Evolutionary conservation across 2,888 invertebrate species (phyloP).

Genomic region (Sialis lutaria): DNA sequence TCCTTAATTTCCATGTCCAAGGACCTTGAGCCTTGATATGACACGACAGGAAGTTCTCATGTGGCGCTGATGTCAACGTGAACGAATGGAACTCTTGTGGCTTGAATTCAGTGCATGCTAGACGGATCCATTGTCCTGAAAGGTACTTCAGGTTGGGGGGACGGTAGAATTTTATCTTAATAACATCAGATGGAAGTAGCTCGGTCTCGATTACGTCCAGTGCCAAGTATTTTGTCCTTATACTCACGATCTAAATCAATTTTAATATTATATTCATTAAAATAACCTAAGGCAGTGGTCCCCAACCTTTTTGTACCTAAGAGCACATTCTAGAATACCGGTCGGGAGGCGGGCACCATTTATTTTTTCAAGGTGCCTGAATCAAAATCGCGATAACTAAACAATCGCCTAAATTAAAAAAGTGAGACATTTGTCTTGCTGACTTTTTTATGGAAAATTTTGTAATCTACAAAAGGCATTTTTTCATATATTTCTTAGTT

Average conservation of each 20-base stretch:
- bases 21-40: slow-evolving; percentile 84
- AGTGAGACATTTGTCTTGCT: too few relatives aligned
- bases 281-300: not conserved
- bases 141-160: slow-evolving; percentile 89
- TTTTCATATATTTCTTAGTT: too few relatives aligned
- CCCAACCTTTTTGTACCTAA: too few relatives aligned
- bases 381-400: too few relatives aligned
- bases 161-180: slow-evolving; percentile 86
- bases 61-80: slow-evolving; percentile 88
- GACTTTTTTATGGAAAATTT: too few relatives aligned
- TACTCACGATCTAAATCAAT: slow-evolving; percentile 56
- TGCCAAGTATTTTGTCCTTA: slow-evolving; percentile 81
- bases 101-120: slow-evolving; percentile 79
- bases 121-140: slow-evolving; percentile 86
- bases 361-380: too few relatives aligned
- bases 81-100: slow-evolving; percentile 89
- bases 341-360: too few relatives aligned
- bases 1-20: slow-evolving; percentile 93
- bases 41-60: slow-evolving; percentile 85
- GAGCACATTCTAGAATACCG: too few relatives aligned
- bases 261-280: not conserved
- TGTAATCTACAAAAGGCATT: too few relatives aligned
- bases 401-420: too few relatives aligned
- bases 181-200: slow-evolving; percentile 81
- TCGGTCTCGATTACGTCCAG: slow-evolving; percentile 88